These are phyloP conservation scores for Chrysemys picta DNA, from an alignment of 2,113 vertebrate genomes.

Conservation along the genomic window DNA sequence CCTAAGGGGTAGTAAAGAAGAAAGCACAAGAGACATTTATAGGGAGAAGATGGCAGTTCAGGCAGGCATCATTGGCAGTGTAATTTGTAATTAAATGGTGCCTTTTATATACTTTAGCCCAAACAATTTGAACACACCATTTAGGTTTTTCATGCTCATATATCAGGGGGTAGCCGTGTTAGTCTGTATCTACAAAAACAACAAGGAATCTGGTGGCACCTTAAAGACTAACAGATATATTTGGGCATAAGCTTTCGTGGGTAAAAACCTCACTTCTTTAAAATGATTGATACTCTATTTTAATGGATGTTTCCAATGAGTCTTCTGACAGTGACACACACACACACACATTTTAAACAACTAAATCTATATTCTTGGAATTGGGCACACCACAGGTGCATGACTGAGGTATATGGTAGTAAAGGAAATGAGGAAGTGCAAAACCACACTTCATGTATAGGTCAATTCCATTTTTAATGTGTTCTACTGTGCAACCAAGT, in stretches of 20 bases:
- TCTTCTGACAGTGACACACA: neutral
- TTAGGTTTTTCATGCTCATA: neutral
- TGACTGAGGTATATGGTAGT: neutral
- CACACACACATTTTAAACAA: neutral
- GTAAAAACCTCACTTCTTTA: too few species aligned
- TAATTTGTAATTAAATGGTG: neutral
- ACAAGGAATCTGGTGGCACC: too few species aligned
- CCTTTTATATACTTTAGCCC: neutral
- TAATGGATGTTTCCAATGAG: neutral
- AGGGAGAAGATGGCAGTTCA: constrained; percentile 7
- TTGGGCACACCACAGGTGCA: fast-evolving
- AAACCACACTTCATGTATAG: neutral
- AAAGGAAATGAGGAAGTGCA: neutral
- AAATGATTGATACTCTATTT: neutral
- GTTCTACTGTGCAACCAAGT: neutral
- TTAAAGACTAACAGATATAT: too few species aligned
- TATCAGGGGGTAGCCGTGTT: too few species aligned
- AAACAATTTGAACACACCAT: neutral
- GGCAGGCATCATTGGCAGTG: neutral
- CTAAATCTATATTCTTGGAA: neutral
- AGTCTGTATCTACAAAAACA: too few species aligned
- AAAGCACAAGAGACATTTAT: constrained; percentile 20
- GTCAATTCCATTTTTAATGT: constrained; percentile 4
- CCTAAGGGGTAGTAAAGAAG: neutral
- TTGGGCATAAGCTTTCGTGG: too few species aligned